phyloP scores from a whole-genome alignment of 2,797 vertebrate genomes.

The Mormyrops attenuatus region DNA sequence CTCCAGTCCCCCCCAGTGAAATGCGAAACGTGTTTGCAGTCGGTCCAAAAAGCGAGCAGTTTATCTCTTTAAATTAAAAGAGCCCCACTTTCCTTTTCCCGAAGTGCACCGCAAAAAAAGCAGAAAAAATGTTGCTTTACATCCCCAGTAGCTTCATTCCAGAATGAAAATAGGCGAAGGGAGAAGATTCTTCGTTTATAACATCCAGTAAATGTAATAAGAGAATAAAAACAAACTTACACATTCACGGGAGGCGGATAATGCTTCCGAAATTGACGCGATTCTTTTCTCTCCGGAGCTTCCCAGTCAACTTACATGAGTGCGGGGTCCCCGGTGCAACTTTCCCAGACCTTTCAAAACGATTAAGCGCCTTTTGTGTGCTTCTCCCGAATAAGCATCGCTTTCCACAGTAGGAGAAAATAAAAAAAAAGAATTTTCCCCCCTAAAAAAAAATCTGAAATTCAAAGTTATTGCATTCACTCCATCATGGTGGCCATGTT shows the following conservation, averaged over 20 bases:
- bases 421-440: slow-evolving; percentile 45
- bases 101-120: slow-evolving; percentile 22
- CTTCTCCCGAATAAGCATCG: slow-evolving; percentile 47
- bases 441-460: slow-evolving; percentile 55
- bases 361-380: slow-evolving; percentile 34
- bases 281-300: slow-evolving; percentile 66
- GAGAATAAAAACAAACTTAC: slow-evolving; percentile 9
- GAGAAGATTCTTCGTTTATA: slow-evolving; percentile 17
- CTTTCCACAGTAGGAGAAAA: slow-evolving; percentile 34
- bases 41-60: slow-evolving; percentile 23
- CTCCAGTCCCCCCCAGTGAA: not conserved
- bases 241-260: slow-evolving; percentile 29
- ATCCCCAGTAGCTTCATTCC: slow-evolving; percentile 30
- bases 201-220: slow-evolving; percentile 19
- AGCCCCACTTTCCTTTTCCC: slow-evolving; percentile 43
- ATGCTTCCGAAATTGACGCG: slow-evolving; percentile 66
- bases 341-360: slow-evolving; percentile 51
- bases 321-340: slow-evolving; percentile 51
- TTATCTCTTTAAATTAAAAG: slow-evolving; percentile 23
- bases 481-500: slow-evolving; percentile 81
- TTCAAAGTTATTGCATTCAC: slow-evolving; percentile 71
- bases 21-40: slow-evolving; percentile 16
- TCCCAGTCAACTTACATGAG: slow-evolving; percentile 62
- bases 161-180: slow-evolving; percentile 14
- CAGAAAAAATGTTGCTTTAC: slow-evolving; percentile 26